Evolutionary conservation across 2,113 vertebrate genomes (phyloP).

Genomic region (Brienomyrus brachyistius): DNA sequence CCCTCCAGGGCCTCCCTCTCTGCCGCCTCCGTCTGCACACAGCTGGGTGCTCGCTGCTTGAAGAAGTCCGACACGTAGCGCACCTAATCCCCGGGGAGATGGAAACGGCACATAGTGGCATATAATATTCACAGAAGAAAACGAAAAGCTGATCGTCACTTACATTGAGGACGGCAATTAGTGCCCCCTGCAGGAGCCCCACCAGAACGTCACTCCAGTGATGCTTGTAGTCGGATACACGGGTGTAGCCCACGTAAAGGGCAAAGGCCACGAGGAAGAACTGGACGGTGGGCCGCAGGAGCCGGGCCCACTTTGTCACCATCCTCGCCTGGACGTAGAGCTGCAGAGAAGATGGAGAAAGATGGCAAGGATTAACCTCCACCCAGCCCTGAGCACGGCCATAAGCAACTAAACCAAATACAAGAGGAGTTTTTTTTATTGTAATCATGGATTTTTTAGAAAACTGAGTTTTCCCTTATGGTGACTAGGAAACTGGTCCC

Average conservation of each 20-base stretch:
- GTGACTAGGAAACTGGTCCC: too few relatives aligned
- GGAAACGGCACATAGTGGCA: not conserved
- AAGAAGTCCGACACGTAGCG: conserved; percentile 85
- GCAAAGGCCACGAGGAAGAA: conserved; percentile 84
- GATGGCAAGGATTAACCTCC: not conserved
- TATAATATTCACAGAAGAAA: not conserved
- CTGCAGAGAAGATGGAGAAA: not conserved
- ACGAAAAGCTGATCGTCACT: conserved; percentile 37
- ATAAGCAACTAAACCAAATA: too few relatives aligned
- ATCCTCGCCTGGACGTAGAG: conserved; percentile 18
- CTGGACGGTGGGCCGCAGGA: conserved; percentile 85
- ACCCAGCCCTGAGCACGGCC: too few relatives aligned
- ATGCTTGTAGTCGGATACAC: conserved; percentile 86
- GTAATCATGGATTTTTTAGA: too few relatives aligned
- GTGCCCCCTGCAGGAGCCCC: conserved; percentile 82
- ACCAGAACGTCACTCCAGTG: conserved; percentile 86
- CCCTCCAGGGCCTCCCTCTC: conserved; percentile 58
- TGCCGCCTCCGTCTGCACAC: not conserved
- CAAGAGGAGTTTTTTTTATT: too few relatives aligned
- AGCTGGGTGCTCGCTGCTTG: conserved; percentile 61
- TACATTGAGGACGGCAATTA: conserved; percentile 79
- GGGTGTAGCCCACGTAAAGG: conserved; percentile 84
- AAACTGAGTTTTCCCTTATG: too few relatives aligned
- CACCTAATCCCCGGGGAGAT: conserved; percentile 56
- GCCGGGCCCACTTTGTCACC: conserved; percentile 74